Evolutionary conservation across 1,140 invertebrate genomes (phyloP), one percentile per base, ranked within the genome.

Genomic region (Agraylea sexmaculata): DNA sequence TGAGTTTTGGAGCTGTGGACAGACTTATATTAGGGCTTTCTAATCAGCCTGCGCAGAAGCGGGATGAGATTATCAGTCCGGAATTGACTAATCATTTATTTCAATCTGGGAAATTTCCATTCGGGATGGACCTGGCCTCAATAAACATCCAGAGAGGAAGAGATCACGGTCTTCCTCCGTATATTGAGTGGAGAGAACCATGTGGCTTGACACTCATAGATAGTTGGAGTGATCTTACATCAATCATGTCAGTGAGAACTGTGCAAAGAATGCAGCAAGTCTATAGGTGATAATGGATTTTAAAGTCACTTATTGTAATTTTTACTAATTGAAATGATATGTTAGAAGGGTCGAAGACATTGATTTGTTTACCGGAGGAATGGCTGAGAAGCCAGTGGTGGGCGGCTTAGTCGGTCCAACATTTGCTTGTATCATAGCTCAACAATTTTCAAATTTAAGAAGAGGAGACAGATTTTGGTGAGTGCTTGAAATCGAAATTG

Each of bases 401-500:
- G 87, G 86, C 8, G 91, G 85, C 2, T 55, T 95, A 1, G 84
- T 95, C 1, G 93, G 93, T 0, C 92, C 93, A 1, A 95, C 91
- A 0, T 92, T 97, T 55, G 89, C 88, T 31, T 97, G 93, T 54
- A 89, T 98, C 40, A 85, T 98, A 12, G 91, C 84, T 1, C 84
- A 91, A 50, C 91, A 96, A 55, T 95, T 96, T 55, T 73, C 77
- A 16, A 83, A 88, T 53, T 59, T 91, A 0, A 74, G 87, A 3
- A 82, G 82, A 56, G 92, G 91, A 20, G 91, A 95, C 66, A 62
- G 91, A 44, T 95, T 94, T 59, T 95, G 90, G 87, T 84, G 52
- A 53, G 27, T 22, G 12, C 17, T 22, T 25, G n/a, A n/a, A n/a
- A n/a, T n/a, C n/a, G n/a, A n/a, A n/a, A n/a, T n/a, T n/a, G n/a